A percentile compares a stretch with the other conserved stretches of the same genome.
These are phyloP conservation scores for Cottus gobio DNA, from an alignment of 2,113 vertebrate species.

Conservation along the genomic window DNA sequence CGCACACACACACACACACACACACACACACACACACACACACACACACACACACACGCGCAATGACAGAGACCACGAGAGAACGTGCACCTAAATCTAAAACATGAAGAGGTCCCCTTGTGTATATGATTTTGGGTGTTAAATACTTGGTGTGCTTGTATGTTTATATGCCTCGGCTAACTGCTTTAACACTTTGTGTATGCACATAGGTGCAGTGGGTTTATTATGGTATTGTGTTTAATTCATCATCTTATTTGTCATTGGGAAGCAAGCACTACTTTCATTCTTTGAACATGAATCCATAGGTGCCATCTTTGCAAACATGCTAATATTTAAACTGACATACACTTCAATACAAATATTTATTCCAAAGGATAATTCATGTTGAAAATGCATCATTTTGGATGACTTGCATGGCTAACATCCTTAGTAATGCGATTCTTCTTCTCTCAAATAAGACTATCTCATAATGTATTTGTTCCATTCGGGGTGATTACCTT, in stretches of 20 bases:
- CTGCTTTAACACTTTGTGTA: not conserved
- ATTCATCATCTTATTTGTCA: not conserved
- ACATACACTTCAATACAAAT: not conserved
- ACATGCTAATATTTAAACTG: too few species aligned
- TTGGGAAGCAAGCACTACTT: not conserved
- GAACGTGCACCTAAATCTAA: not conserved
- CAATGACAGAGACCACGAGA: not conserved
- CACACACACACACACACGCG: not conserved
- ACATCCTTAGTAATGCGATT: not conserved
- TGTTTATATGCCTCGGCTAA: not conserved
- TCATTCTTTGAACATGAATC: not conserved
- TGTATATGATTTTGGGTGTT: not conserved
- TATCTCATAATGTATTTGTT: too few species aligned
- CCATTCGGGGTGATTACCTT: conserved; percentile 3
- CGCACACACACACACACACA: too few species aligned
- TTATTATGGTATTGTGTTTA: not conserved
- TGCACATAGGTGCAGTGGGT: not conserved
- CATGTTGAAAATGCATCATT: not conserved
- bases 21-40: too few species aligned
- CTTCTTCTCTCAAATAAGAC: not conserved
- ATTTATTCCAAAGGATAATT: not conserved
- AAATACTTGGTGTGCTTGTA: not conserved
- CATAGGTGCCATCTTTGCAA: not conserved
- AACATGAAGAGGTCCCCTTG: conserved; percentile 18
- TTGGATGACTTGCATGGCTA: not conserved